These are phyloP conservation scores for Anguilla japonica DNA, from an alignment of 2,113 vertebrate genomes.

Conservation along the genomic window DNA sequence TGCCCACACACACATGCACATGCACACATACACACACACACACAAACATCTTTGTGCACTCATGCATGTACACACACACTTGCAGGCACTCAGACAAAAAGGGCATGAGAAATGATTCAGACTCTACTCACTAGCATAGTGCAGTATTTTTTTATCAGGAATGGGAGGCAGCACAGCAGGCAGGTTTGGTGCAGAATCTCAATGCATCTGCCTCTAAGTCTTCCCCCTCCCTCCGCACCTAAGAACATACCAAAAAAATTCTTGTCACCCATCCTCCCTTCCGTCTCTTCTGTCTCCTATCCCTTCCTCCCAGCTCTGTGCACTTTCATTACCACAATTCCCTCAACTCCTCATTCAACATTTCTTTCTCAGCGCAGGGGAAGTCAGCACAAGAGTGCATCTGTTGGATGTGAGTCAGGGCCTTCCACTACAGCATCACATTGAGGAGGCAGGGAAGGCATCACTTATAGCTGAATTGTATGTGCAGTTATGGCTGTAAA, in stretches of 20 bases:
- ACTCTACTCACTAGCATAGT: background rate
- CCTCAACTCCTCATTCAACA: background rate
- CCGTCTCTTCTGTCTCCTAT: background rate
- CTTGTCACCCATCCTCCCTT: background rate
- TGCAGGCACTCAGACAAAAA: background rate
- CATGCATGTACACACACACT: background rate
- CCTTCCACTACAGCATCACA: background rate
- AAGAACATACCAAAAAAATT: background rate
- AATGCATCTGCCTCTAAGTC: background rate
- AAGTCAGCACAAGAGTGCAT: background rate
- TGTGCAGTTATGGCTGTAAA: background rate
- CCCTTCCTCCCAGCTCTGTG: background rate
- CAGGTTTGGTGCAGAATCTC: background rate
- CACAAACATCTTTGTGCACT: slow-evolving; percentile 6
- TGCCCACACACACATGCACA: background rate
- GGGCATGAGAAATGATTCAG: slow-evolving; percentile 8
- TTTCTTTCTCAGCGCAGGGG: background rate
- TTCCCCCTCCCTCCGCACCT: background rate
- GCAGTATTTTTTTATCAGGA: background rate
- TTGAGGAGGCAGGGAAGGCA: background rate
- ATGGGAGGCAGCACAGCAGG: background rate
- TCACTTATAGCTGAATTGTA: background rate
- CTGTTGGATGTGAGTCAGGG: background rate
- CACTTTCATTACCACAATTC: background rate
- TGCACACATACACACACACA: background rate